Evolutionary conservation across 2,888 invertebrate species (phyloP), one percentile per base, ranked within the genome.

Genomic region (Amblyteles armatorius): DNA sequence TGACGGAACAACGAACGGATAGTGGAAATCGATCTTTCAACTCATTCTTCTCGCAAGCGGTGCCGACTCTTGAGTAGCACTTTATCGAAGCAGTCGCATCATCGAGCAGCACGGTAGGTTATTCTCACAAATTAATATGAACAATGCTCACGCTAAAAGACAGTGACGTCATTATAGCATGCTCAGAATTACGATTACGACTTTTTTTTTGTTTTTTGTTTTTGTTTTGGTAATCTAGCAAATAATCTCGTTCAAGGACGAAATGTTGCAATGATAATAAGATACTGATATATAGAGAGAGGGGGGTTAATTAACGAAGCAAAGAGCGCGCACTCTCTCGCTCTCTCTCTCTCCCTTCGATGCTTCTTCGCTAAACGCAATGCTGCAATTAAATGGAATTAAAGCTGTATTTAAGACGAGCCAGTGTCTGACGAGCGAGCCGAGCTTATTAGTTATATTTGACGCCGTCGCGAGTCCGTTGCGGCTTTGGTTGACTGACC

Each of bases 381-480:
- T 76, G 71, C 67, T 52, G 74, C 89, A 91, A 91, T 91, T 91
- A 91, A 90, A 82, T 87, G 87, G 83, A 91, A 91, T 91, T 90
- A 90, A 89, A 83, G 87, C 78, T 87, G 71, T 86, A 88, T 87
- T 90, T 90, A 88, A 89, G 86, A 77, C 67, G 83, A 19, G 79
- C 82, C 74, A 72, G 86, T 84, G 78, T 84, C 86, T 80, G 78
- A 83, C 78, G 79, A 60, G 55, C 33, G 63, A 13, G 52, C 67
- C 50, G 52, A 44, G 77, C 63, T 79, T 76, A 74, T 74, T 74
- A 63, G 44, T 69, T 57, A 79, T 74, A 74, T 44, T 65, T 71
- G 74, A 33, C 79, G 74, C 36, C 79, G 82, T 83, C 79, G 71
- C 52, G 83, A 79, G 82, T 40, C 55, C 13, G 72, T 57, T 11